phyloP scores from a whole-genome alignment of 2,797 vertebrate genomes.

The Coccyzus lansbergi region DNA sequence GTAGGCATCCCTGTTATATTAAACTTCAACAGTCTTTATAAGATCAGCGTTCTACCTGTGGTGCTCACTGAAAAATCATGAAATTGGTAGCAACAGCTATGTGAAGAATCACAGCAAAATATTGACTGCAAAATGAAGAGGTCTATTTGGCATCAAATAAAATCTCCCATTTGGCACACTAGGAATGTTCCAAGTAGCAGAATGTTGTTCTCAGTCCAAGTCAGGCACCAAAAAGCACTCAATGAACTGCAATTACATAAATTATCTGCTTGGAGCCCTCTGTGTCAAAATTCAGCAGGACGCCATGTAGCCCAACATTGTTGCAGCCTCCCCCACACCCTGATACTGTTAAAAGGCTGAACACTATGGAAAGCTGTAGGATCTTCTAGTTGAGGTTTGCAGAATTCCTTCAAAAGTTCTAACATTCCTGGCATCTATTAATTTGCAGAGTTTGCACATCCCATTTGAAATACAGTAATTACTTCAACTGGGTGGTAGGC shows the following conservation, averaged over 20 bases:
- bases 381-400: neutral
- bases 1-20: neutral
- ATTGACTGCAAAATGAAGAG: slow-evolving; percentile 5
- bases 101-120: slow-evolving; percentile 17
- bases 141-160: slow-evolving; percentile 21
- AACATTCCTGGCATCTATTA: neutral
- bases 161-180: slow-evolving; percentile 14
- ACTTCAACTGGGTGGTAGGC: neutral
- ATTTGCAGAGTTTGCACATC: neutral
- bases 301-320: neutral
- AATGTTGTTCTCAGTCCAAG: slow-evolving; percentile 23
- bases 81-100: neutral
- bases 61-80: neutral
- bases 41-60: neutral
- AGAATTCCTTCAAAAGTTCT: neutral
- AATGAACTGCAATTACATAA: neutral
- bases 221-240: neutral
- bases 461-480: neutral
- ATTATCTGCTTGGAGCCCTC: neutral
- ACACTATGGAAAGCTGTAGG: neutral
- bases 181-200: neutral
- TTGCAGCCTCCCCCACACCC: neutral
- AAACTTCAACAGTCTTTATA: neutral
- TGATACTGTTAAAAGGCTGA: neutral
- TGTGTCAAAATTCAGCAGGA: neutral